These are phyloP conservation scores for Dromius quadrimaculatus DNA, from an alignment of 2,888 invertebrate species.

Conservation along the genomic window DNA sequence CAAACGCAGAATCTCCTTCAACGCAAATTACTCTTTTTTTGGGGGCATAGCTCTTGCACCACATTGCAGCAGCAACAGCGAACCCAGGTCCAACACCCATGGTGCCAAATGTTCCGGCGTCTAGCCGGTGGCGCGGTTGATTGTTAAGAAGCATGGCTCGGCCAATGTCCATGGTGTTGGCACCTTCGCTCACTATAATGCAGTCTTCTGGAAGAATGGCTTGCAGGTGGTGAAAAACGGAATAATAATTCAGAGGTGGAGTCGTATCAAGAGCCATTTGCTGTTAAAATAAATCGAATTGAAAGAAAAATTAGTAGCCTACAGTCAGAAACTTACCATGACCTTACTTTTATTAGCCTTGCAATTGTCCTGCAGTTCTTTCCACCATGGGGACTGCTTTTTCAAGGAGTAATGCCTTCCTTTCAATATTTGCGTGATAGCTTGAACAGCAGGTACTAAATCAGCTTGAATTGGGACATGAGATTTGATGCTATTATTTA, in stretches of 20 bases:
- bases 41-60: slow-evolving; percentile 85
- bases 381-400: slow-evolving; percentile 81
- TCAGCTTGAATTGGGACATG: slow-evolving; percentile 89
- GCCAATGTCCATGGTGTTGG: slow-evolving; percentile 99
- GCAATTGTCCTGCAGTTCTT: slow-evolving; percentile 76
- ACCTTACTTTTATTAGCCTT: slow-evolving; percentile 79
- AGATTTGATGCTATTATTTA: slow-evolving; percentile 89
- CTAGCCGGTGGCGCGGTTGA: slow-evolving; percentile 87
- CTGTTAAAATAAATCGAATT: slow-evolving; percentile 62
- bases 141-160: slow-evolving; percentile 88
- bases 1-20: slow-evolving; percentile 97
- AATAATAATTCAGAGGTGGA: slow-evolving; percentile 92
- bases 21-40: slow-evolving; percentile 90
- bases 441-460: slow-evolving; percentile 78
- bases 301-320: background rate
- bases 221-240: slow-evolving; percentile 88
- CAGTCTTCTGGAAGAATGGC: slow-evolving; percentile 82
- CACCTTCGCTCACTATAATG: slow-evolving; percentile 96
- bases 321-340: slow-evolving; percentile 72
- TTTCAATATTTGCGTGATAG: slow-evolving; percentile 72
- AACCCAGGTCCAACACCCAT: slow-evolving; percentile 97
- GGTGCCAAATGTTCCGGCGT: slow-evolving; percentile 97
- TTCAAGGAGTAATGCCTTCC: slow-evolving; percentile 72
- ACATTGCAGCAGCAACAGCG: slow-evolving; percentile 91
- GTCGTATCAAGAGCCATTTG: slow-evolving; percentile 77